Conservation (phyloP, 37 sponge, comb jelly and placozoan species). For the Spongilla lacustris region DNA sequence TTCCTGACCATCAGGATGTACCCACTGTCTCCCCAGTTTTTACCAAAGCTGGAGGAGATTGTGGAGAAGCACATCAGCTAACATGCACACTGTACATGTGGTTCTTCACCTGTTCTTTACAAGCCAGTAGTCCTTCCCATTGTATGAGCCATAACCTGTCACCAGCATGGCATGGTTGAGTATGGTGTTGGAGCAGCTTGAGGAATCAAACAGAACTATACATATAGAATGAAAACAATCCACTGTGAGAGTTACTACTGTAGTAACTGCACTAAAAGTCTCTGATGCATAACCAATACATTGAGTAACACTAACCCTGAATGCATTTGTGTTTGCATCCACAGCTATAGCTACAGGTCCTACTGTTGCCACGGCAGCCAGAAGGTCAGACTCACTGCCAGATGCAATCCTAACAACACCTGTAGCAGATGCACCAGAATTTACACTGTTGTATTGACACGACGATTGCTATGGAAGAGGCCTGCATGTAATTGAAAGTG, state of each 20-base stretch:
- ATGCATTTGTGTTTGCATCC: constrained; percentile 53
- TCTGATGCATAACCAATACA: too few relatives aligned
- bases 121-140: constrained; percentile 35
- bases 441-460: constrained; percentile 40
- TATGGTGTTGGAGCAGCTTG: background rate
- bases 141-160: constrained; percentile 22
- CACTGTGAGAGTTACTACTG: too few relatives aligned
- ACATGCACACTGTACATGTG: too few relatives aligned
- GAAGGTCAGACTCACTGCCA: constrained; percentile 52
- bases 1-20: too few relatives aligned
- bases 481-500: too few relatives aligned
- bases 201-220: constrained; percentile 24
- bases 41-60: too few relatives aligned
- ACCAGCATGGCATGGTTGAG: constrained; percentile 23
- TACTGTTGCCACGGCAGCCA: constrained; percentile 65
- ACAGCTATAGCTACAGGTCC: constrained; percentile 77
- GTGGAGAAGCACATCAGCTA: too few relatives aligned
- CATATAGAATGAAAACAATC: background rate
- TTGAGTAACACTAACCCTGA: constrained; percentile 40
- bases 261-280: background rate
- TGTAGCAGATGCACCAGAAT: constrained; percentile 30
- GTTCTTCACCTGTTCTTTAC: constrained; percentile 17
- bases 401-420: constrained; percentile 24
- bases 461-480: constrained; percentile 18
- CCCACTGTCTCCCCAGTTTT: too few relatives aligned